Percentiles rank a stretch among this genome's conserved stretches.
Conservation (phyloP, 2,797 vertebrate species). For the Buphagus erythrorhynchus region DNA sequence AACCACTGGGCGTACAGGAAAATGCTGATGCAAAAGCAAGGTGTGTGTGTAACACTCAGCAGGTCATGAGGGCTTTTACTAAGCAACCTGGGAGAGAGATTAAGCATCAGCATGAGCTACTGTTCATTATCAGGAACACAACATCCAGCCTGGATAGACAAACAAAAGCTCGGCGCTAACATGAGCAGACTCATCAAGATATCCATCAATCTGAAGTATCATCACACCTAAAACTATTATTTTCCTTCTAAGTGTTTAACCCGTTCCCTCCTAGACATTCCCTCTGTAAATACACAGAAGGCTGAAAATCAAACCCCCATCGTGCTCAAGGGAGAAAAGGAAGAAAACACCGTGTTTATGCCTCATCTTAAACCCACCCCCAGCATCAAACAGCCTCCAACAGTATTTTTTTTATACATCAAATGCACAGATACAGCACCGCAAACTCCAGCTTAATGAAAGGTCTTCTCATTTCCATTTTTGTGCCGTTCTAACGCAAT, state of each 20-base stretch:
- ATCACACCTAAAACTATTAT: neutral
- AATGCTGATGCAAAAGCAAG: neutral
- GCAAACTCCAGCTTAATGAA: neutral
- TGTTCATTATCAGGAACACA: neutral
- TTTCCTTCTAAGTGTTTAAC: neutral
- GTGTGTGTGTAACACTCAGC: neutral
- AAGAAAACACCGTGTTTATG: neutral
- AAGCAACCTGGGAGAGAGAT: constrained; percentile 31
- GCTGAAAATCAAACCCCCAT: neutral
- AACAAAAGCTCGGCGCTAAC: neutral
- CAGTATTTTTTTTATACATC: neutral
- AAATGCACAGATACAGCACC: neutral
- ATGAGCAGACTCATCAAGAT: neutral
- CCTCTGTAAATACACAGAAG: neutral
- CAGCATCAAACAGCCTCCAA: neutral
- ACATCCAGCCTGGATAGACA: neutral
- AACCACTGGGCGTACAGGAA: neutral
- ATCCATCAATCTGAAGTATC: neutral
- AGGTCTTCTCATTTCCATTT: neutral
- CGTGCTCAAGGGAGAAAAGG: neutral
- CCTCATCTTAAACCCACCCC: neutral
- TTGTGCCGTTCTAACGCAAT: neutral
- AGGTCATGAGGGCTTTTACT: constrained; percentile 16
- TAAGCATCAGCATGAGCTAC: neutral
- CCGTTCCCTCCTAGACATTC: neutral